Conservation (phyloP, 2,797 vertebrate species). For the Percopsis omiscomaycus region DNA sequence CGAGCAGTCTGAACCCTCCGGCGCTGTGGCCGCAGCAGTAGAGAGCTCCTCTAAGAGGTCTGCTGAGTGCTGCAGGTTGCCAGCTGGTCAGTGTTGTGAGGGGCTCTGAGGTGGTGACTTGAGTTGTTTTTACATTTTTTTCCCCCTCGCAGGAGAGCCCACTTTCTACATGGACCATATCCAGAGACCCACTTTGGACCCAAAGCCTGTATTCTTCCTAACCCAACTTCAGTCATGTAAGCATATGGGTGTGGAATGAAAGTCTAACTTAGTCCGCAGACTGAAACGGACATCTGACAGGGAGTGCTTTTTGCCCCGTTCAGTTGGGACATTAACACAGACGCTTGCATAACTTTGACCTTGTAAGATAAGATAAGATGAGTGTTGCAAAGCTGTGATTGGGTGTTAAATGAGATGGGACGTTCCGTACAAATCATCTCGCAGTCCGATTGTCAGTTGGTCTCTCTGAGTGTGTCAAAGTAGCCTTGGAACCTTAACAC, state of each 20-base stretch:
- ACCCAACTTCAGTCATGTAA: slow-evolving; percentile 85
- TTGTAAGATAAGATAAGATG: slow-evolving; percentile 61
- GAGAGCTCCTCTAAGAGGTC: slow-evolving; percentile 79
- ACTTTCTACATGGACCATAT: slow-evolving; percentile 84
- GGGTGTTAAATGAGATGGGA: slow-evolving; percentile 43
- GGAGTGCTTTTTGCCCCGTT: neutral
- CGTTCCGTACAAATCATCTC: slow-evolving; percentile 21
- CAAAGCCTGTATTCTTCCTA: slow-evolving; percentile 85
- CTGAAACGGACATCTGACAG: neutral
- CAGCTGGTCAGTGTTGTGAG: slow-evolving; percentile 45
- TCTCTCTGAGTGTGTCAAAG: slow-evolving; percentile 19
- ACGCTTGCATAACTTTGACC: slow-evolving; percentile 41
- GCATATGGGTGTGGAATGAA: slow-evolving; percentile 43
- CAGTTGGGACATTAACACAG: slow-evolving; percentile 47
- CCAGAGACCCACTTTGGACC: slow-evolving; percentile 85
- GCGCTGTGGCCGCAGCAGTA: slow-evolving; percentile 58
- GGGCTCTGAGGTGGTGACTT: slow-evolving; percentile 33
- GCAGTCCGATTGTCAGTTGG: slow-evolving; percentile 20
- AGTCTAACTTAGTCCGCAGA: slow-evolving; percentile 28
- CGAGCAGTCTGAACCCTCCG: slow-evolving; percentile 65
- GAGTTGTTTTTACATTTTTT: slow-evolving; percentile 18
- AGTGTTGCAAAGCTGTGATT: slow-evolving; percentile 43
- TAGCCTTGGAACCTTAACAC: slow-evolving; percentile 20
- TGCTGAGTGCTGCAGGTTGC: slow-evolving; percentile 63
- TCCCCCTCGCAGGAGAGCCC: slow-evolving; percentile 72